These are phyloP conservation scores for Sebastes itinus DNA, from an alignment of 2,797 vertebrate species.

Conservation along the genomic window DNA sequence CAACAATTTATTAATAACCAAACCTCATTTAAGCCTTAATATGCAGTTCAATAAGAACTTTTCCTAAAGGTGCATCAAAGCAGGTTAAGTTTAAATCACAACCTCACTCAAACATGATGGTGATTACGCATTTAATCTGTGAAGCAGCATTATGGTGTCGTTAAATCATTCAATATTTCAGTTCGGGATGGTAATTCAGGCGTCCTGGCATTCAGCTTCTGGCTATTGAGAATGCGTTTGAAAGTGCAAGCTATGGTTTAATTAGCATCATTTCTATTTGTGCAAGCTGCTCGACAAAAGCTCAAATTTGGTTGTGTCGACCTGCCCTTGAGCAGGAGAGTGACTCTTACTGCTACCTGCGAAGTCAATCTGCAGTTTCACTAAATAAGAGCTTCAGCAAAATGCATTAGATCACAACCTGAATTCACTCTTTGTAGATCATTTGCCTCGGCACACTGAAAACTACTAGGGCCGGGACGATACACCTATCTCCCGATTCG, in stretches of 20 bases:
- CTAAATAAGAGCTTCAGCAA: not conserved
- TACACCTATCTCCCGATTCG: no score
- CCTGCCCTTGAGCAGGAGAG: conserved; percentile 16
- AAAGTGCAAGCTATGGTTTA: conserved; percentile 4
- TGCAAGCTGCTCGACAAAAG: not conserved
- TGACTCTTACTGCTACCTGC: not conserved
- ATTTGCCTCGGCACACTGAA: not conserved
- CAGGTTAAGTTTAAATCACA: not conserved
- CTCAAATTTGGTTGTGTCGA: not conserved
- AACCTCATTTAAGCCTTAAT: not conserved
- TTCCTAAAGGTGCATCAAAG: not conserved
- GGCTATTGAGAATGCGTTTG: conserved; percentile 18
- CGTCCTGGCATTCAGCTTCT: not conserved
- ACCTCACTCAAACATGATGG: not conserved
- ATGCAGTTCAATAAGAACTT: not conserved
- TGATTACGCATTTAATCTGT: not conserved
- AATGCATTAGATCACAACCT: not conserved
- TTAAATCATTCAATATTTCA: conserved; percentile 6
- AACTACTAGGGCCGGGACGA: no score
- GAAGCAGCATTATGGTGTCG: not conserved
- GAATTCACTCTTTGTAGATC: not conserved
- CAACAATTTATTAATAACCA: not conserved
- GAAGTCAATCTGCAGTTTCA: conserved; percentile 6
- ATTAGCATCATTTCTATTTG: not conserved
- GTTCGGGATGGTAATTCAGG: not conserved